phyloP scores from a whole-genome alignment of 2,113 vertebrate species.

The Excalfactoria chinensis region DNA sequence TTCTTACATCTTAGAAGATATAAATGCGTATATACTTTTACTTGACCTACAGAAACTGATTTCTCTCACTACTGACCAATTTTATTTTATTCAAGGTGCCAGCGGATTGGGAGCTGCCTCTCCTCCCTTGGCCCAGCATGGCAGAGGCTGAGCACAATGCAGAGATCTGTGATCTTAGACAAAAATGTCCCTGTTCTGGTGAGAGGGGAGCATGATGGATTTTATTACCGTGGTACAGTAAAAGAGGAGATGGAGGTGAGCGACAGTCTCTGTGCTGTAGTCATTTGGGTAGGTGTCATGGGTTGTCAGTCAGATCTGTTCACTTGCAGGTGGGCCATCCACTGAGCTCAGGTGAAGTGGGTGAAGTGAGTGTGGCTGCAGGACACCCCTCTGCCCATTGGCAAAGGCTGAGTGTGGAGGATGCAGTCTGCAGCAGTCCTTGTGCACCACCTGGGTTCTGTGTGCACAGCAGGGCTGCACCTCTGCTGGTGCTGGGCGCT shows the following conservation, averaged over 20 bases:
- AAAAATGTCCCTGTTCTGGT: constrained; percentile 80
- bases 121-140: neutral
- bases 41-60: neutral
- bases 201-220: constrained; percentile 81
- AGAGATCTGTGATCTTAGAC: neutral
- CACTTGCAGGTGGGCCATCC: neutral
- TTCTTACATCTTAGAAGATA: neutral
- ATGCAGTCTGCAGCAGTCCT: no score
- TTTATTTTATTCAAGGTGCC: constrained; percentile 71
- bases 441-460: no score
- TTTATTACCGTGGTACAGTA: constrained; percentile 84
- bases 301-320: no score
- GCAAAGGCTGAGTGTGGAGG: no score
- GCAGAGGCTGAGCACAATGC: neutral
- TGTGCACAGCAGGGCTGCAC: no score
- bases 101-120: constrained; percentile 6
- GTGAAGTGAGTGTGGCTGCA: no score
- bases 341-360: neutral
- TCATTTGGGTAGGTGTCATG: rapidly evolving
- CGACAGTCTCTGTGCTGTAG: neutral
- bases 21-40: neutral
- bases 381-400: no score
- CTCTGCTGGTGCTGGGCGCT: neutral
- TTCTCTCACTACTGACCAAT: neutral
- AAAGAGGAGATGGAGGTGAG: constrained; percentile 81